Conservation (phyloP, 1,140 invertebrate genomes). For the Dendrolimus punctatus region DNA sequence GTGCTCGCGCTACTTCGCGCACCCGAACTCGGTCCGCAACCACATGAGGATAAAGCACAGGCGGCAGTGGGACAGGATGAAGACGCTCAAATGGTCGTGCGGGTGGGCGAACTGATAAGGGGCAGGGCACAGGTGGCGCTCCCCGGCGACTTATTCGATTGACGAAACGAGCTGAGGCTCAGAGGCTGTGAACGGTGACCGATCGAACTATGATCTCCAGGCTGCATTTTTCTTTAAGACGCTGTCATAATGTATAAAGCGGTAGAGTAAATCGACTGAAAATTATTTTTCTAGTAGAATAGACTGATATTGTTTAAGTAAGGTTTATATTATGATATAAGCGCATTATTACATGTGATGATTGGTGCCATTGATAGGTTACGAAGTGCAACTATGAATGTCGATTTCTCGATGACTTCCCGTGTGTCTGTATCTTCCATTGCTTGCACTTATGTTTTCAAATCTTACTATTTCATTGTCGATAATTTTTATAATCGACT, state of each 20-base stretch:
- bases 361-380: slow-evolving; percentile 70
- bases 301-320: slow-evolving; percentile 69
- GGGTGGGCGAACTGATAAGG: slow-evolving; percentile 61
- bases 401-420: slow-evolving; percentile 42
- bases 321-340: slow-evolving; percentile 40
- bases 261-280: slow-evolving; percentile 65
- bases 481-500: too few relatives aligned
- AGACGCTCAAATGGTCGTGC: slow-evolving; percentile 83
- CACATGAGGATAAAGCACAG: slow-evolving; percentile 88
- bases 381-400: slow-evolving; percentile 51
- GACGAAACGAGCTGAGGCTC: slow-evolving; percentile 18
- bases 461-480: background rate
- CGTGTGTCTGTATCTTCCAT: slow-evolving; percentile 61
- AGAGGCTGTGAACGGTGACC: slow-evolving; percentile 54
- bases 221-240: slow-evolving; percentile 58
- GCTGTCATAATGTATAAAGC: slow-evolving; percentile 48
- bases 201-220: slow-evolving; percentile 46
- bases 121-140: slow-evolving; percentile 5
- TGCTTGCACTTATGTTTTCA: slow-evolving; percentile 32
- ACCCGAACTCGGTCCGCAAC: slow-evolving; percentile 87
- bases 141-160: slow-evolving; percentile 8
- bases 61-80: slow-evolving; percentile 85
- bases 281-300: slow-evolving; percentile 71
- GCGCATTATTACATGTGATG: slow-evolving; percentile 69
- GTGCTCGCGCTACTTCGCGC: slow-evolving; percentile 82